phyloP scores from a whole-genome alignment of 2,113 vertebrate species.

The Nothobranchius furzeri region DNA sequence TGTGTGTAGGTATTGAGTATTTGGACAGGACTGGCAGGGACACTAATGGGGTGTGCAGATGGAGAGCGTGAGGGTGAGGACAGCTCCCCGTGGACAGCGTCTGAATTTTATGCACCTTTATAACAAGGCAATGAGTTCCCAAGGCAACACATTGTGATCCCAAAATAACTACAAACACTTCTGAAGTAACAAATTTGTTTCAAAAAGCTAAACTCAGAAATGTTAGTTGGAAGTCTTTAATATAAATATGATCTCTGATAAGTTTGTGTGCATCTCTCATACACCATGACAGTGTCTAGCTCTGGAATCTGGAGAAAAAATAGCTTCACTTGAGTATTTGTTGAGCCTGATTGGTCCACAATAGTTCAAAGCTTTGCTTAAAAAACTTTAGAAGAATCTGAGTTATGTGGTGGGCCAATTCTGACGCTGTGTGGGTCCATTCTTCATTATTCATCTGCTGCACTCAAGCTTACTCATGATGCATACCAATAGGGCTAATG shows the following conservation, averaged over 20 bases:
- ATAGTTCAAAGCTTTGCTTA: slow-evolving; percentile 37
- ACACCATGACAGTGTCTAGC: slow-evolving; percentile 38
- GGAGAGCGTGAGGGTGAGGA: slow-evolving; percentile 70
- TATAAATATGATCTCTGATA: slow-evolving; percentile 27
- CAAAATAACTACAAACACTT: slow-evolving; percentile 11
- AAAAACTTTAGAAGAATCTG: slow-evolving; percentile 60
- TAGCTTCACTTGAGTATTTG: slow-evolving; percentile 50
- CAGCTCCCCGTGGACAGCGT: slow-evolving; percentile 72
- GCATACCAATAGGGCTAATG: slow-evolving; percentile 61
- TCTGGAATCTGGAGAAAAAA: slow-evolving; percentile 39
- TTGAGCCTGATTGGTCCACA: slow-evolving; percentile 45
- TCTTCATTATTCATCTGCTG: slow-evolving; percentile 54
- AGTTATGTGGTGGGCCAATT: slow-evolving; percentile 41
- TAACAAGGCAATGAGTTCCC: slow-evolving; percentile 22
- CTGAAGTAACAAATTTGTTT: neutral
- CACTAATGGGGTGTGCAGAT: slow-evolving; percentile 71
- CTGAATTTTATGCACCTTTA: slow-evolving; percentile 31
- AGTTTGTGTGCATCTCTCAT: slow-evolving; percentile 44
- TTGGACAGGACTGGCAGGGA: slow-evolving; percentile 48
- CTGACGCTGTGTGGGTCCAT: slow-evolving; percentile 33
- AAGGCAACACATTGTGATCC: slow-evolving; percentile 12
- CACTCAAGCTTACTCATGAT: slow-evolving; percentile 23
- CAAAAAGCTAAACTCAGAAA: neutral
- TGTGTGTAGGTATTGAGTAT: slow-evolving; percentile 30
- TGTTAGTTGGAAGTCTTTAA: neutral